phyloP scores from a whole-genome alignment of 2,113 vertebrate species.

The Ariopsis seemanni region DNA sequence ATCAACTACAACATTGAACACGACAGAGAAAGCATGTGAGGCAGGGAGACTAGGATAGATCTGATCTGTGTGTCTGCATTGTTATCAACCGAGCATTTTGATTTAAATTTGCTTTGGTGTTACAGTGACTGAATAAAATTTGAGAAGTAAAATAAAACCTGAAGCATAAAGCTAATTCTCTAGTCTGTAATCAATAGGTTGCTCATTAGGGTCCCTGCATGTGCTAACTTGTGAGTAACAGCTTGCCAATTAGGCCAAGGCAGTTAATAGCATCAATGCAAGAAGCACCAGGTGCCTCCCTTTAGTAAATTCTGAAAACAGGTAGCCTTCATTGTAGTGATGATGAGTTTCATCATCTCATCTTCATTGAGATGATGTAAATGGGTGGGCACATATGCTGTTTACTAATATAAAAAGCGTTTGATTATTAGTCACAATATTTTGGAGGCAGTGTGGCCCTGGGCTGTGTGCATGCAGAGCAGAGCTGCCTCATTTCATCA shows the following conservation, averaged over 20 bases:
- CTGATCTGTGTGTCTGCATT: background rate
- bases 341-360: too few relatives aligned
- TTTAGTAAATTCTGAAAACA: background rate
- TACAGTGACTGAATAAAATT: background rate
- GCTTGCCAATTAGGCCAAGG: background rate
- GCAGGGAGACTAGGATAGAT: slow-evolving; percentile 7
- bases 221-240: background rate
- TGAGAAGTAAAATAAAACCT: background rate
- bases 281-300: background rate
- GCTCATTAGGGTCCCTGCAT: background rate
- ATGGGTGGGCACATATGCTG: background rate
- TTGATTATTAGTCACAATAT: background rate
- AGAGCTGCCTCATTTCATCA: background rate
- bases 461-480: background rate
- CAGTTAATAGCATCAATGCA: background rate
- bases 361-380: background rate
- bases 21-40: background rate
- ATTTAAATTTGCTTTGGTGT: background rate
- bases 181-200: background rate
- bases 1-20: slow-evolving; percentile 14
- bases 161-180: background rate
- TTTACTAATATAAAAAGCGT: background rate
- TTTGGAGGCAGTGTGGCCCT: background rate
- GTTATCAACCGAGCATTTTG: background rate
- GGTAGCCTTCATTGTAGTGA: background rate